Base-by-base conservation (phyloP, 2,113 vertebrate genomes). In the Saimiri boliviensis region DNA sequence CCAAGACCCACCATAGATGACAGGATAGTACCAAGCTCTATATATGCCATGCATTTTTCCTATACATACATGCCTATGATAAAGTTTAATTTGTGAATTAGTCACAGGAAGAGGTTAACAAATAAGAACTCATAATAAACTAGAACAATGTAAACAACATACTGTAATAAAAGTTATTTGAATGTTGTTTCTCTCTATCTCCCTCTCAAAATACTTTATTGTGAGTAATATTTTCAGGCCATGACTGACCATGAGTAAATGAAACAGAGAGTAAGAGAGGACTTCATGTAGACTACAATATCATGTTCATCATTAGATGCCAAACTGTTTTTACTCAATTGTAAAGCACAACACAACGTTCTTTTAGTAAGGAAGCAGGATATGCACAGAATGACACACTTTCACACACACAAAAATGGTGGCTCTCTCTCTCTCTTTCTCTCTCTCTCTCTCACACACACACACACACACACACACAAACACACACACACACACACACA, bases 331-430 rank as follows among this genome's bases (percentile, higher is more conserved):
- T 76, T 42, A 58, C 11, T 4, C 37, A 23, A 25, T 56, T 19
- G 4, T n/a, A 19, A 17, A 16, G 35, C 32, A 40, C 1, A 30
- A 7, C 4, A 30, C 19, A 21, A 13, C 1, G 9, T 35, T 68
- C 14, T 58, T 93, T 52, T 82, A 32, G 32, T 30, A 76, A 86
- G 73, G 4, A 76, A 37, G 27, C 6, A 58, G 11, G 17, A 58
- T 7, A 5, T 52, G 11, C 45, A 58, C 4, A 8, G 27, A 79
- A 63, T 30, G 30, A 27, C 49, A 27, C 6, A 23, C 3, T 5
- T 30, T 32, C 49, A n/a, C 60, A 60, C 30, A 37, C n/a, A 35
- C 25, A 73, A n/a, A 91, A 60, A 54, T 30, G 63, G 56, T 3
- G 11, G 47, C 49, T 35, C 0, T 68, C 4, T 63, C 21, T 74